phyloP scores from a whole-genome alignment of 2,113 vertebrate genomes.

The Nycticorax nycticorax region DNA sequence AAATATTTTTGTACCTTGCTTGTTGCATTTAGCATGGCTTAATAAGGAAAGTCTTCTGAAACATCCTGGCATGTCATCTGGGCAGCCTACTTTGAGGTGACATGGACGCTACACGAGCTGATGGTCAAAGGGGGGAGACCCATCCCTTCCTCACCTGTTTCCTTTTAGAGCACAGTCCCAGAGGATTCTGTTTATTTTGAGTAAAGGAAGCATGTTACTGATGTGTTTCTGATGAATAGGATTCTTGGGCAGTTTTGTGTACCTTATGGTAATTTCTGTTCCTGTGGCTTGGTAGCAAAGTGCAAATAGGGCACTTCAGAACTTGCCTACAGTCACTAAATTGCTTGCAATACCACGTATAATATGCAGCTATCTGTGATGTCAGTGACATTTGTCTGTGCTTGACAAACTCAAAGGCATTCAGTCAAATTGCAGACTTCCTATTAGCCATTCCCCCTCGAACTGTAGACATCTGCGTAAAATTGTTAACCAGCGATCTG shows the following conservation, averaged over 20 bases:
- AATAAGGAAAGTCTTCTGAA: not conserved
- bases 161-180: not conserved
- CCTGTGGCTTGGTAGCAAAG: not conserved
- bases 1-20: not conserved
- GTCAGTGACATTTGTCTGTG: rapidly evolving
- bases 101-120: not conserved
- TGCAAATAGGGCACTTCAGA: not conserved
- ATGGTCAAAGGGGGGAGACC: not conserved
- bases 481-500: not conserved
- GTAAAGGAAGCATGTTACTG: not conserved
- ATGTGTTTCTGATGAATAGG: not conserved
- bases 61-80: not conserved
- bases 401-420: not conserved
- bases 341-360: not conserved
- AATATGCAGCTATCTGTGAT: not conserved
- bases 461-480: not conserved
- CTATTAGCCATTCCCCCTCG: not conserved
- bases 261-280: not conserved
- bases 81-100: not conserved
- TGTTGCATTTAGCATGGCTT: not conserved
- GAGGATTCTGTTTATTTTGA: not conserved
- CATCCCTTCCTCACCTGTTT: not conserved
- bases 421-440: not conserved
- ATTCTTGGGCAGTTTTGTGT: not conserved
- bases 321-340: not conserved